phyloP scores from a whole-genome alignment of 1,140 invertebrate species.

The Brachionus manjavacas region DNA sequence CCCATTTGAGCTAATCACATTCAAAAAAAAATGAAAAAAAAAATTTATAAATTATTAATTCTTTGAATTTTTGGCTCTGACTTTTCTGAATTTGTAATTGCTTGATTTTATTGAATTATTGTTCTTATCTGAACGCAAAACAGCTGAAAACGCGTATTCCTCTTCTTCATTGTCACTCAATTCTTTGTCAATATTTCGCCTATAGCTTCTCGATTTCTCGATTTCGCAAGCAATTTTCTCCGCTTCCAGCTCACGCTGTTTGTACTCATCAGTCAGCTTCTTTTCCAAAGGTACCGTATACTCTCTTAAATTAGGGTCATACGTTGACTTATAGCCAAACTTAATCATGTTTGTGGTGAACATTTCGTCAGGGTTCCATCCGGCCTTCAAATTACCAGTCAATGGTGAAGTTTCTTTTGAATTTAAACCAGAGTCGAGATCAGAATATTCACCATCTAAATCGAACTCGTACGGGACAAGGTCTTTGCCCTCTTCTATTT shows the following conservation, averaged over 20 bases:
- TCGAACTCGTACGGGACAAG: slow-evolving; percentile 17
- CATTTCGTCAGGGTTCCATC: slow-evolving; percentile 39
- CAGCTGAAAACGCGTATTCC: slow-evolving; percentile 36
- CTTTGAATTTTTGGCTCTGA: neutral
- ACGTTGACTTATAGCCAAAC: slow-evolving; percentile 39
- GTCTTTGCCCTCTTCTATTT: neutral
- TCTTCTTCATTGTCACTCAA: slow-evolving; percentile 40
- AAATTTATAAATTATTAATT: neutral
- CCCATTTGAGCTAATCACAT: neutral
- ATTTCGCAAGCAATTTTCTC: slow-evolving; percentile 26
- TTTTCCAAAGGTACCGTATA: slow-evolving; percentile 24
- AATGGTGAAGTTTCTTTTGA: neutral
- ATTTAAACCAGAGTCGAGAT: neutral
- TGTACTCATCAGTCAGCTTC: neutral
- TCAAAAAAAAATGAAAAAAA: neutral
- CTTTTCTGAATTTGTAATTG: neutral
- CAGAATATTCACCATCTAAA: neutral
- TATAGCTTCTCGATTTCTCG: neutral
- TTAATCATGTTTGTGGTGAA: neutral
- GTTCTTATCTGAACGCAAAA: slow-evolving; percentile 14
- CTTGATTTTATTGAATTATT: neutral
- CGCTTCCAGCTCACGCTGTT: neutral
- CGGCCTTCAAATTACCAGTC: neutral
- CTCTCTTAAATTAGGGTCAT: slow-evolving; percentile 1
- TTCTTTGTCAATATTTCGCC: slow-evolving; percentile 29